Evolutionary conservation across 2,888 invertebrate genomes (phyloP).

Genomic region (Andrena bucephala): DNA sequence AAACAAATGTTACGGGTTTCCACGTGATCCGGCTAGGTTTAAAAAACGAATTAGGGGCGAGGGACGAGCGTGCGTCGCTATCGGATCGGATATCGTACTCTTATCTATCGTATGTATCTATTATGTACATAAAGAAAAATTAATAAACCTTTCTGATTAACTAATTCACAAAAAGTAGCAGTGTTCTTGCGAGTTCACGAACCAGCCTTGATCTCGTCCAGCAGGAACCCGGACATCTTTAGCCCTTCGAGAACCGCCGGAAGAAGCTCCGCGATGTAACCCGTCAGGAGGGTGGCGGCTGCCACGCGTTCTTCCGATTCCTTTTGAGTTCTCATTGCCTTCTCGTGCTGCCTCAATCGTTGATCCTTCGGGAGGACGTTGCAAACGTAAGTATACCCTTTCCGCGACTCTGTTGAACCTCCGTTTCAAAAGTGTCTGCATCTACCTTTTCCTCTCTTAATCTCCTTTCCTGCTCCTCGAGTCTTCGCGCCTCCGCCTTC

Average conservation of each 20-base stretch:
- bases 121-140: constrained; percentile 44
- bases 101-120: background rate
- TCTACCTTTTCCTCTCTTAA: constrained; percentile 88
- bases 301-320: constrained; percentile 94
- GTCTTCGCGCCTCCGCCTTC: constrained; percentile 92
- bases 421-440: background rate
- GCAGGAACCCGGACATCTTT: constrained; percentile 90
- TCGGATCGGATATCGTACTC: background rate
- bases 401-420: background rate
- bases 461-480: constrained; percentile 92
- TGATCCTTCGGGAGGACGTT: constrained; percentile 86
- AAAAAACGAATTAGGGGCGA: background rate
- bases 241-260: constrained; percentile 94
- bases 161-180: constrained; percentile 64
- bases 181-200: constrained; percentile 64
- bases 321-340: constrained; percentile 88
- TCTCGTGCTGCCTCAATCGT: constrained; percentile 90
- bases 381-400: background rate
- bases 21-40: background rate
- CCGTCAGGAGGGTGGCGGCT: constrained; percentile 93
- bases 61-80: background rate
- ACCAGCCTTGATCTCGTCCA: constrained; percentile 88
- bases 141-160: constrained; percentile 57
- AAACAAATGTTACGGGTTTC: constrained; percentile 66
- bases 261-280: constrained; percentile 94